Base-by-base conservation (phyloP, 2,113 vertebrate genomes). In the Callospermophilus lateralis region DNA sequence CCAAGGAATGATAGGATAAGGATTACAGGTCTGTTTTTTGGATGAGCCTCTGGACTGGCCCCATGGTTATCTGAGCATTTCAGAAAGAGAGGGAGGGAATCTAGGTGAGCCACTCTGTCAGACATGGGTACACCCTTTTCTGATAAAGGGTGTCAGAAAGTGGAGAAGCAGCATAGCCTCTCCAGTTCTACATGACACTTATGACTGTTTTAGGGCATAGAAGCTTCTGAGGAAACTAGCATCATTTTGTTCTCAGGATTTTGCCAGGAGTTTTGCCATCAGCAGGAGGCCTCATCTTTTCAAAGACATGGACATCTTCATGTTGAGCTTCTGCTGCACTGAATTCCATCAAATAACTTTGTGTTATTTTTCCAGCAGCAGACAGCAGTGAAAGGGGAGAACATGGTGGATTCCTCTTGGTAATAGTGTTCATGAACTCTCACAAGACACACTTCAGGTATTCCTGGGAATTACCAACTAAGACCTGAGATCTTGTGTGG, bases 191-290 rank as follows among this genome's bases (percentile, higher is more conserved):
- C 15, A 63, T 32, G 22, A 80, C 68, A 19, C 37, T 32, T 19
- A 19, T 2, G 20, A 37, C 72, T 83, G 4, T 58, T 74, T 79
- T n/a, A 96, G 55, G 17, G 9, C 30, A 58, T 0, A 84, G 65
- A 92, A 61, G 7, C 73, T 45, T 94, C 37, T 84, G n/a, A 72
- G 17, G 13, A 17, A 92, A 88, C 81, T 48, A 53, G 32, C 55
- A 48, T 91, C 12, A 24, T 89, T 92, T 72, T 72, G 15, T 70
- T 79, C 37, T 79, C n/a, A 91, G 68, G 55, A 26, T 51, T 97
- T 92, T 89, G 15, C 73, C 68, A 42, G 65, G n/a, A 89, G 53
- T 16, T 89, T 94, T 95, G 53, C 19, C 48, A 88, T 48, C 42
- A 77, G 51, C 22, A 84, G 65, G 72, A 90, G 24, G n/a, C 58